phyloP scores from a whole-genome alignment of 2,888 invertebrate species.

The Pimpla rufipes region DNA sequence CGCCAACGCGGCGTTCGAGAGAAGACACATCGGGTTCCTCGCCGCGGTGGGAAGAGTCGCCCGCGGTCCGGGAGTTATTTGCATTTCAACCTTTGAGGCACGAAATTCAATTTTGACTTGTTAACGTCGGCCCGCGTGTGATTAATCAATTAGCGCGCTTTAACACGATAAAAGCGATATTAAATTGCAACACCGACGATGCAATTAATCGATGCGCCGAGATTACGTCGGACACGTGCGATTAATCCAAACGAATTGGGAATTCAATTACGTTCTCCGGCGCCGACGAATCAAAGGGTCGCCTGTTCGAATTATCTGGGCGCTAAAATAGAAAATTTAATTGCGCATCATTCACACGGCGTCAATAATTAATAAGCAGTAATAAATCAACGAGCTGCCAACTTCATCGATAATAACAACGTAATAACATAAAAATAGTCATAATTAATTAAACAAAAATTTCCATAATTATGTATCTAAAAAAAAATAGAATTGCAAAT shows the following conservation, averaged over 20 bases:
- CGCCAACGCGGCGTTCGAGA: background rate
- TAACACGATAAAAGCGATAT: too few species aligned
- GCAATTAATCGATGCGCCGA: too few species aligned
- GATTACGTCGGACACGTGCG: too few species aligned
- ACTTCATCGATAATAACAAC: background rate
- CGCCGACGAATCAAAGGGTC: background rate
- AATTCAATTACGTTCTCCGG: too few species aligned
- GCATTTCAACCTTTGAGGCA: background rate
- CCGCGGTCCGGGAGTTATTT: background rate
- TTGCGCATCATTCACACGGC: background rate
- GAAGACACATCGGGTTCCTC: background rate
- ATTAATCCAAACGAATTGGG: too few species aligned
- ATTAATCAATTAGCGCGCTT: too few species aligned
- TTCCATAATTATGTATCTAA: background rate
- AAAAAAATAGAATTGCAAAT: too few species aligned
- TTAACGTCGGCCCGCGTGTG: too few species aligned
- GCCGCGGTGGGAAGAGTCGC: background rate
- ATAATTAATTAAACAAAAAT: background rate
- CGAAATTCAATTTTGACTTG: too few species aligned
- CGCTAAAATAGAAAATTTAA: background rate
- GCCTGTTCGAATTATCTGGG: background rate
- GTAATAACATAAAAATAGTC: background rate
- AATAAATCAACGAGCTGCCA: background rate
- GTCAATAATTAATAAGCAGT: background rate
- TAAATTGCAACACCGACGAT: too few species aligned